Base-by-base conservation (phyloP, 2,797 vertebrate species). In the Lepus townsendii region DNA sequence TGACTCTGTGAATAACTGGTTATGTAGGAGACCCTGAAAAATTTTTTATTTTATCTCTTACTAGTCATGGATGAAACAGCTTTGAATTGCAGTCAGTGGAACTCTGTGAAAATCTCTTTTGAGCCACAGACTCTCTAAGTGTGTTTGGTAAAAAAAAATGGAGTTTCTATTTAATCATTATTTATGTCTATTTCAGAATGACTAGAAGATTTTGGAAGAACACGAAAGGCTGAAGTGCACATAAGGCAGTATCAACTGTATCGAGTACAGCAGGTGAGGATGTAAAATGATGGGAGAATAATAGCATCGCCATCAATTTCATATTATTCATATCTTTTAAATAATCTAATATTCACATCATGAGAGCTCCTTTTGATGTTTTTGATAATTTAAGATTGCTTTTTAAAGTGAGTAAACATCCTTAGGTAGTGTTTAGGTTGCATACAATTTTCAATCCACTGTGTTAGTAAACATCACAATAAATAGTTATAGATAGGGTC, bases 391-490 rank as follows among this genome's bases (percentile, higher is more conserved):
- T 88, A 68, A 3, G 12, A 60, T 82, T 83, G 60, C 47, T 89
- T 89, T 75, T 54, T 50, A 24, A 27, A 78, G 54, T 69, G 30
- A 30, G 88, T 88, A 76, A 80, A 11, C 22, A 94, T 95, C 73
- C 76, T 54, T 62, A 7, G 24, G 69, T 83, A 35, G 22, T 75
- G 8, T 88, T 52, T 66, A 93, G 50, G 52, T 52, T 66, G 11
- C 8, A 26, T 11, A 52, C 19, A 8, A 69, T 77, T 83, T 95
- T 95, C 82, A 76, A 4, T 83, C n/a, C 8, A 63, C 11, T 35
- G 7, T 69, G n/a, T 32, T 95, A 76, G 91, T 95, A 83, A 93
- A 78, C 27, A 72, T 50, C 42, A 91, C 17, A 77, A 68, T 92
- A 17, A 95, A 91, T 91, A 95, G 72, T 69, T 66, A 93, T 68